Conservation (phyloP, 2,888 invertebrate species). For the Sinopyrophorus schimmeli region DNA sequence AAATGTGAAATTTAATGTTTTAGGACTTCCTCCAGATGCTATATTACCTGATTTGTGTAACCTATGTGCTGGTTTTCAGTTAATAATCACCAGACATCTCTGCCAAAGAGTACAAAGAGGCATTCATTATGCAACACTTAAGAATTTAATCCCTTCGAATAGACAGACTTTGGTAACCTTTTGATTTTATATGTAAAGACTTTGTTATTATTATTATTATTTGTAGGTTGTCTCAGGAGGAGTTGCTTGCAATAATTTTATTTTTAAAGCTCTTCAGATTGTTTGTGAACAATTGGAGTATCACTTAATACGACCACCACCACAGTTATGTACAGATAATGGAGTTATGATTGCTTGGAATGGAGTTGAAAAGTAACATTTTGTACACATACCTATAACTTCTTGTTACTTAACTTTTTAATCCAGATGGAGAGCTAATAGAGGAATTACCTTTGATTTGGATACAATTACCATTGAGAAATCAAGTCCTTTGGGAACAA, state of each 20-base stretch:
- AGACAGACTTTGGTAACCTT: constrained; percentile 62
- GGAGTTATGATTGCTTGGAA: constrained; percentile 99
- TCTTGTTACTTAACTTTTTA: neutral
- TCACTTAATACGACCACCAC: constrained; percentile 74
- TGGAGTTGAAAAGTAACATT: constrained; percentile 76
- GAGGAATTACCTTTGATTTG: constrained; percentile 57
- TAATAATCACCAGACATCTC: constrained; percentile 74
- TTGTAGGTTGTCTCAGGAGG: constrained; percentile 89
- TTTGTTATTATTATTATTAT: constrained; percentile 5
- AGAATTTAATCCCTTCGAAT: constrained; percentile 63
- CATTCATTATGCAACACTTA: constrained; percentile 69
- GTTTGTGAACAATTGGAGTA: constrained; percentile 70
- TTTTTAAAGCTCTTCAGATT: constrained; percentile 69
- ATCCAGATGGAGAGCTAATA: constrained; percentile 46
- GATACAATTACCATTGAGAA: constrained; percentile 64
- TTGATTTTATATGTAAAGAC: constrained; percentile 6
- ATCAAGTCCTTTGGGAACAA: constrained; percentile 65
- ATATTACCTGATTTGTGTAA: constrained; percentile 77
- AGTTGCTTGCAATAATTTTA: constrained; percentile 89
- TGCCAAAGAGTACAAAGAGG: constrained; percentile 83
- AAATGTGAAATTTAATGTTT: constrained; percentile 14
- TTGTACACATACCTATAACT: neutral
- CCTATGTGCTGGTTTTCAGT: constrained; percentile 84
- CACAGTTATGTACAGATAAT: constrained; percentile 92
- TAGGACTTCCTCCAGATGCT: constrained; percentile 65